phyloP scores from a whole-genome alignment of 2,888 invertebrate species.

The Mythimna ferrago region DNA sequence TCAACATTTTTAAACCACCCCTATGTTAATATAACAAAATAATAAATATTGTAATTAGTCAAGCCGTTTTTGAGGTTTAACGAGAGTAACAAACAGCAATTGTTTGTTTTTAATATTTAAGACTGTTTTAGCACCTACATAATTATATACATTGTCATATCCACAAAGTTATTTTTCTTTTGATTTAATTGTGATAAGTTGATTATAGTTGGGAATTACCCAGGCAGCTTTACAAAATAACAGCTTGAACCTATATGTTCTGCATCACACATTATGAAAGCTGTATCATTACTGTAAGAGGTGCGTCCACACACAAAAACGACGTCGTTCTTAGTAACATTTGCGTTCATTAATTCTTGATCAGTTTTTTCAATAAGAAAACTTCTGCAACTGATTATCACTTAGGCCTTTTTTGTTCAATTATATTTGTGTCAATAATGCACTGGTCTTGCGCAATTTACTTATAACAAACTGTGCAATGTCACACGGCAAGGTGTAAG shows the following conservation, averaged over 20 bases:
- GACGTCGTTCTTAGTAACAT: slow-evolving; percentile 18
- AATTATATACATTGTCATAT: not conserved
- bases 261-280: slow-evolving; percentile 41
- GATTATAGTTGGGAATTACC: not conserved
- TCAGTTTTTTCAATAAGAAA: slow-evolving; percentile 50
- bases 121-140: not conserved
- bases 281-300: slow-evolving; percentile 35
- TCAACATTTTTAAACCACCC: too few relatives aligned
- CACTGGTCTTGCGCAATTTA: slow-evolving; percentile 72
- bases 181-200: not conserved
- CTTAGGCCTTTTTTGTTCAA: slow-evolving; percentile 65
- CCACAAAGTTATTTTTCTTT: not conserved
- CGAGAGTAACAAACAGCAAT: too few relatives aligned
- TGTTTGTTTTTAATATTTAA: too few relatives aligned
- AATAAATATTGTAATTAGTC: too few relatives aligned
- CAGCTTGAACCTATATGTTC: slow-evolving; percentile 26
- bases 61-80: too few relatives aligned
- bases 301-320: slow-evolving; percentile 51
- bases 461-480: slow-evolving; percentile 73
- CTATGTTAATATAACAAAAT: too few relatives aligned
- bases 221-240: not conserved
- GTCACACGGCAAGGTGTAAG: slow-evolving; percentile 72
- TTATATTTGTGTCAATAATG: slow-evolving; percentile 73
- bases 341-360: slow-evolving; percentile 42
- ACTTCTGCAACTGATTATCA: slow-evolving; percentile 56